phyloP scores from a whole-genome alignment of 2,113 vertebrate genomes.

The Malurus elegans region DNA sequence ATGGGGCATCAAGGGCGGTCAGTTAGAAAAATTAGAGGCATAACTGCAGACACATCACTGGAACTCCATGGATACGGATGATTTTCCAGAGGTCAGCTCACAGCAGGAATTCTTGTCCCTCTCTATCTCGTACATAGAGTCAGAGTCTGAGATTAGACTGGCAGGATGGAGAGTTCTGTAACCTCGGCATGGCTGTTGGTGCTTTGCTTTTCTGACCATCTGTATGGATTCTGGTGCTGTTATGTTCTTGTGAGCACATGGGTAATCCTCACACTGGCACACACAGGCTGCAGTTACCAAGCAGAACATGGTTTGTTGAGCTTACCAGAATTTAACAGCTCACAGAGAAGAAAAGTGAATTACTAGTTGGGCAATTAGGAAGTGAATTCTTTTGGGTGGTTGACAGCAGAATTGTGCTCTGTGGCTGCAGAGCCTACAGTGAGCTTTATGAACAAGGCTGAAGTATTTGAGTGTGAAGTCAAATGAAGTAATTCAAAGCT shows the following conservation, averaged over 20 bases:
- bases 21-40: neutral
- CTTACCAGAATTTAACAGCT: neutral
- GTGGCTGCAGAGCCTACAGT: neutral
- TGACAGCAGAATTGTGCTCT: neutral
- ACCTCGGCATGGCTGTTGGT: neutral
- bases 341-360: neutral
- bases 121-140: neutral
- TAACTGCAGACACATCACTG: neutral
- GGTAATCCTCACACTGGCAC: neutral
- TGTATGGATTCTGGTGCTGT: neutral
- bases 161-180: neutral
- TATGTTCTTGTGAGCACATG: neutral
- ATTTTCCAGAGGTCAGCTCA: neutral
- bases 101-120: neutral
- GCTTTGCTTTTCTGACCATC: neutral
- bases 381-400: neutral
- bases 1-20: neutral
- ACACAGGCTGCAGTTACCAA: neutral
- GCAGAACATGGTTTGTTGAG: neutral
- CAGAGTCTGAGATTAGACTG: neutral
- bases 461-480: neutral
- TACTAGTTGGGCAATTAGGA: neutral
- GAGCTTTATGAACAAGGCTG: neutral
- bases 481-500: neutral
- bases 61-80: neutral